These are phyloP conservation scores for Macropus fuliginosus DNA, from an alignment of 2,797 vertebrate genomes.

Conservation along the genomic window DNA sequence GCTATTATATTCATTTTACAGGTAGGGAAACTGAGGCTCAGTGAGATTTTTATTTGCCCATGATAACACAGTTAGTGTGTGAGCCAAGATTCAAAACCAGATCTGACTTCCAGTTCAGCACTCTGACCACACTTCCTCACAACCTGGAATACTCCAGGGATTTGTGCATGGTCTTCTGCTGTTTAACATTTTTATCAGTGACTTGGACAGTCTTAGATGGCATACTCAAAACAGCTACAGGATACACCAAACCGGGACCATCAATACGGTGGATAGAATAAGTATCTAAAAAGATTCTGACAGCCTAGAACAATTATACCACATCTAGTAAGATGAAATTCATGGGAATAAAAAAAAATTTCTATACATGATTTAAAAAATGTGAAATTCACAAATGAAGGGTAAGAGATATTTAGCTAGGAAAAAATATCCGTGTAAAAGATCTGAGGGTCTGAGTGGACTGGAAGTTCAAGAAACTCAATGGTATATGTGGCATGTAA, in stretches of 20 bases:
- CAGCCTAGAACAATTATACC: neutral
- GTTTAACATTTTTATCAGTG: neutral
- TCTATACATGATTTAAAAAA: neutral
- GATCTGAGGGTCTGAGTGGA: neutral
- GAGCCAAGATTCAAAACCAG: neutral
- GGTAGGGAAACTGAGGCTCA: neutral
- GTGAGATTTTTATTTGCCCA: neutral
- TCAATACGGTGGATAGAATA: neutral
- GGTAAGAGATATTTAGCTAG: neutral
- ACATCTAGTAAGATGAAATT: neutral
- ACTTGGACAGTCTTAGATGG: neutral
- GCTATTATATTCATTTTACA: neutral
- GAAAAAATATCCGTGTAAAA: neutral
- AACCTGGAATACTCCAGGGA: neutral
- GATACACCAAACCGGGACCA: neutral
- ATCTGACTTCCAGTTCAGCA: neutral
- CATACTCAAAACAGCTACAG: neutral
- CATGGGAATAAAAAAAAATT: neutral
- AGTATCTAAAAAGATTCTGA: neutral
- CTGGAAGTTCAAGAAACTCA: neutral
- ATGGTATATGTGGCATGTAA: neutral
- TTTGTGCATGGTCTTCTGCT: neutral
- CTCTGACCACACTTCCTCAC: neutral
- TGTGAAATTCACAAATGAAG: neutral
- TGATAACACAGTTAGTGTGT: neutral